Evolutionary conservation across 2,797 vertebrate species (phyloP).

Genomic region (Choloepus didactylus): DNA sequence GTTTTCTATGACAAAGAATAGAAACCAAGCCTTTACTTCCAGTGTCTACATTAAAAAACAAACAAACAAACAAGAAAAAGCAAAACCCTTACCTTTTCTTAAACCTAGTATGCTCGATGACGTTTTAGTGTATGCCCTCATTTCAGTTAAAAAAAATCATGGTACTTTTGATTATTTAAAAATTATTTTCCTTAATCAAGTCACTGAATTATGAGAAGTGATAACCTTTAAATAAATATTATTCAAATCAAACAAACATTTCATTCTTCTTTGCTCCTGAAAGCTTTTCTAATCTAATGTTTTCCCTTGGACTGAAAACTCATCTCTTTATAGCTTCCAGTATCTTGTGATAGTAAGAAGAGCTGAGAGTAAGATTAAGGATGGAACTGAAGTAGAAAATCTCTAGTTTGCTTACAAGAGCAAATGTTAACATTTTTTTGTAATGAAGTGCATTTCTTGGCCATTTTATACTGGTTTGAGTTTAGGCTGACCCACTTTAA

Average conservation of each 20-base stretch:
- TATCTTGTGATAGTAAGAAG: not conserved
- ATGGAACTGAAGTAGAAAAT: not conserved
- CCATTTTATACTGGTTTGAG: constrained; percentile 55
- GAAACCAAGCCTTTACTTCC: not conserved
- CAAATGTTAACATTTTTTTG: constrained; percentile 14
- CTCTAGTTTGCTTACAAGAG: constrained; percentile 23
- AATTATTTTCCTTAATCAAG: constrained; percentile 43
- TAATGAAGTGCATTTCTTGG: constrained; percentile 2
- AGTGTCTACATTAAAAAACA: not conserved
- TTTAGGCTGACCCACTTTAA: constrained; percentile 77
- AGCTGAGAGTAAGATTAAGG: not conserved
- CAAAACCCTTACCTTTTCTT: not conserved
- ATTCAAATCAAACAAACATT: not conserved
- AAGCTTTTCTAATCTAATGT: not conserved
- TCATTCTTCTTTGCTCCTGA: not conserved
- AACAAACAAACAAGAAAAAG: too few relatives aligned
- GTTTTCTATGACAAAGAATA: not conserved
- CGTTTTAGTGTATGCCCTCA: not conserved
- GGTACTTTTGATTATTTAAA: constrained; percentile 42
- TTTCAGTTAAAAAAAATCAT: constrained; percentile 22
- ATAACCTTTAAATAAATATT: constrained; percentile 37
- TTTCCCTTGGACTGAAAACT: not conserved
- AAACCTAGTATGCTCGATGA: not conserved
- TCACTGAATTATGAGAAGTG: constrained; percentile 30
- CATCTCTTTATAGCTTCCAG: not conserved